Evolutionary conservation across 2,113 vertebrate species (phyloP).

Genomic region (Scytalopus superciliaris): DNA sequence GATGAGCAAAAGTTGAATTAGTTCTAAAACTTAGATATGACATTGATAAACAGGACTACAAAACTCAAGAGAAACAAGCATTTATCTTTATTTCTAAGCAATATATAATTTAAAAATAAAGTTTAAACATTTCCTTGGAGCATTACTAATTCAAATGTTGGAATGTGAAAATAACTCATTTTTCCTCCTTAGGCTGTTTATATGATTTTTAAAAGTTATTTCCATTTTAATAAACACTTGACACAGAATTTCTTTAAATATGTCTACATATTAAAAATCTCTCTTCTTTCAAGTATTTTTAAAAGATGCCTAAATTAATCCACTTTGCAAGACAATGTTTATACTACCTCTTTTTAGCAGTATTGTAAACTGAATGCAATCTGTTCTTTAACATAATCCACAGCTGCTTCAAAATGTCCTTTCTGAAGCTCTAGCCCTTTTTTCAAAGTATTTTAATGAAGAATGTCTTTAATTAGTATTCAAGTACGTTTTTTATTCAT

Average conservation of each 20-base stretch:
- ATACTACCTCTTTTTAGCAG: constrained; percentile 2
- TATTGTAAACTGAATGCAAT: neutral
- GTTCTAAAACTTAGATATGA: neutral
- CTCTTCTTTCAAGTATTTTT: neutral
- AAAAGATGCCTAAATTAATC: neutral
- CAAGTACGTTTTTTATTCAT: constrained; percentile 24
- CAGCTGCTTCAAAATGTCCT: constrained; percentile 19
- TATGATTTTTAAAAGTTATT: neutral
- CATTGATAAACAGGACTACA: neutral
- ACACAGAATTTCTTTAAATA: neutral
- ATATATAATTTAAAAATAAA: neutral
- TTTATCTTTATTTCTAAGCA: neutral
- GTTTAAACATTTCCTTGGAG: neutral
- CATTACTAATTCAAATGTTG: neutral
- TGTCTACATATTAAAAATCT: neutral
- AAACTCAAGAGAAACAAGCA: neutral
- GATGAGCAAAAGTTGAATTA: neutral
- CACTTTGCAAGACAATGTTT: constrained; percentile 7
- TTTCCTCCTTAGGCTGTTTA: neutral
- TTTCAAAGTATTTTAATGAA: neutral
- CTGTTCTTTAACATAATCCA: constrained; percentile 15
- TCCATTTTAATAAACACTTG: neutral
- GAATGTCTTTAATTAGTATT: constrained; percentile 21
- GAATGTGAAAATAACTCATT: neutral
- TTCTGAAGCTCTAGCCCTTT: neutral